These are phyloP conservation scores for Gymnarchus niloticus DNA, from an alignment of 2,113 vertebrate species.

Conservation along the genomic window DNA sequence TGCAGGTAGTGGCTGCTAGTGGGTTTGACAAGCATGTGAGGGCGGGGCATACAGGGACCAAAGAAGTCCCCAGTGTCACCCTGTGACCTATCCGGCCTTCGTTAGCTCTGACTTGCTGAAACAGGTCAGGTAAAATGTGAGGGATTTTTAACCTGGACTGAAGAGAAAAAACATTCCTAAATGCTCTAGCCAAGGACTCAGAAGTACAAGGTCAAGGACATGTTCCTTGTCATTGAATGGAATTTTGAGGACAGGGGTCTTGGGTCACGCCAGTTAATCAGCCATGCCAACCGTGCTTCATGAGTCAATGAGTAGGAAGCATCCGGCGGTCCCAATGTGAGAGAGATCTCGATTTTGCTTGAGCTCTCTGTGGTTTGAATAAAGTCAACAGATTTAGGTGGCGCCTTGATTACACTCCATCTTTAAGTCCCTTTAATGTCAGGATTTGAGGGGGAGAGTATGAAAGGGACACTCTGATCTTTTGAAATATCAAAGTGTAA, in stretches of 20 bases:
- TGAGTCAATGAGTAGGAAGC: background rate
- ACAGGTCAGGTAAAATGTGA: background rate
- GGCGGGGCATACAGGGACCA: background rate
- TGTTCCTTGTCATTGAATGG: background rate
- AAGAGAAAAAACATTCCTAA: background rate
- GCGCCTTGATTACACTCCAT: conserved; percentile 6
- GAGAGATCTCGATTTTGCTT: background rate
- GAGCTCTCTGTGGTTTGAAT: conserved; percentile 2
- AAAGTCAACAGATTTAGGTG: conserved; percentile 29
- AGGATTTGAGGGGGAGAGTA: conserved; percentile 22
- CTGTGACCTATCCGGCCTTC: background rate
- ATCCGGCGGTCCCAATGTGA: conserved; percentile 12
- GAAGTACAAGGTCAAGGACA: background rate
- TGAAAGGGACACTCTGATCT: conserved; percentile 33
- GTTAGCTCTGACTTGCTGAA: too few relatives aligned
- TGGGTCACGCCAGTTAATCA: conserved; percentile 12
- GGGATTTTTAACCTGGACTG: background rate
- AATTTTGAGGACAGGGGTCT: background rate
- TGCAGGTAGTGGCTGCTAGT: background rate
- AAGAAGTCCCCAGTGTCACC: background rate
- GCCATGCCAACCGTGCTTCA: background rate
- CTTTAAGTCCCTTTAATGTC: conserved; percentile 32
- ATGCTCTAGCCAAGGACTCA: background rate
- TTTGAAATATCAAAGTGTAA: conserved; percentile 40
- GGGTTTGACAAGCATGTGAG: background rate